These are phyloP conservation scores for Hydropsyche tenuis DNA, from an alignment of 1,140 invertebrate species.

Conservation along the genomic window DNA sequence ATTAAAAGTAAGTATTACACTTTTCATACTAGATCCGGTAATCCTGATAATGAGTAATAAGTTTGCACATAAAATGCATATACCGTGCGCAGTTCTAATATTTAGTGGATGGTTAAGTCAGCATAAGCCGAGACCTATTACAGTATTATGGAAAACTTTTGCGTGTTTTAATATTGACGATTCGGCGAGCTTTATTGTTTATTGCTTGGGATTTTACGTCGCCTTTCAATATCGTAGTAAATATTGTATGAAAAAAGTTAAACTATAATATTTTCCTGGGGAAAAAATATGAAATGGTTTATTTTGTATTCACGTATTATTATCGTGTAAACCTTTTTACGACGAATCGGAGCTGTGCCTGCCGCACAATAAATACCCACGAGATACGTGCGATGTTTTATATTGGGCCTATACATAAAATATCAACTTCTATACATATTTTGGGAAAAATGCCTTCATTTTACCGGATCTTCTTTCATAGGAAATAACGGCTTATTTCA, in stretches of 20 bases:
- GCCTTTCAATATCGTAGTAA: neutral
- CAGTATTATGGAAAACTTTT: neutral
- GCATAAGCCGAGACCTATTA: neutral
- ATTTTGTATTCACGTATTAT: too few relatives aligned
- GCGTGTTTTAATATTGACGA: too few relatives aligned
- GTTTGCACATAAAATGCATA: constrained; percentile 12
- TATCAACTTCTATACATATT: constrained; percentile 13
- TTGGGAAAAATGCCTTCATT: neutral
- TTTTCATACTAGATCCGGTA: too few relatives aligned
- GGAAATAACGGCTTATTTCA: constrained; percentile 9
- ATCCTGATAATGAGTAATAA: too few relatives aligned
- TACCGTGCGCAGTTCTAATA: neutral
- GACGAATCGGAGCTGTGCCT: too few relatives aligned
- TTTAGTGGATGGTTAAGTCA: neutral
- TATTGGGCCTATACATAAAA: neutral
- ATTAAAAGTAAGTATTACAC: too few relatives aligned
- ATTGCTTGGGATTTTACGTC: neutral
- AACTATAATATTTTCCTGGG: too few relatives aligned
- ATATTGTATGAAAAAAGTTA: too few relatives aligned
- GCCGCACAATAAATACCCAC: too few relatives aligned
- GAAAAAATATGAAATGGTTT: too few relatives aligned
- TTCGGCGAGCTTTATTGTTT: neutral
- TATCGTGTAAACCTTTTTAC: too few relatives aligned
- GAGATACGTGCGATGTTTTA: too few relatives aligned
- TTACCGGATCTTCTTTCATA: neutral